phyloP scores from a whole-genome alignment of 2,797 vertebrate species.

The Anguilla obscura region DNA sequence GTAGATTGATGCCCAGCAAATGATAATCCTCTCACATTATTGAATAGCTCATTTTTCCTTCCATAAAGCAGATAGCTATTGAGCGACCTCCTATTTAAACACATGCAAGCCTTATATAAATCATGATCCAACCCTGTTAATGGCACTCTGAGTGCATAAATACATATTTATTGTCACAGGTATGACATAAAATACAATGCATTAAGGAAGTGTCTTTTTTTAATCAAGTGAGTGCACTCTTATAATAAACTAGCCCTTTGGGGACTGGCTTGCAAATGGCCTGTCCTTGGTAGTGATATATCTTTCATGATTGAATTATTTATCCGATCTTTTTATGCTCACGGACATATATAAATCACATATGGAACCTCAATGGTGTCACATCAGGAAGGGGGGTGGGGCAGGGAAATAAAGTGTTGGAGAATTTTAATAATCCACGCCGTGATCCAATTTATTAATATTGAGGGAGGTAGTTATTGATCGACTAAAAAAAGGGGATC shows the following conservation, averaged over 20 bases:
- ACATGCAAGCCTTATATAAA: background rate
- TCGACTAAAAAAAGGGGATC: no score
- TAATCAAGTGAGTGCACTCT: conserved; percentile 29
- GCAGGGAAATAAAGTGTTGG: conserved; percentile 34
- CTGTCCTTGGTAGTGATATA: conserved; percentile 48
- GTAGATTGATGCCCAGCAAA: background rate
- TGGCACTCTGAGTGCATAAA: background rate
- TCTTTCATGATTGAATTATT: conserved; percentile 45
- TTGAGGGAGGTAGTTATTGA: conserved; percentile 5
- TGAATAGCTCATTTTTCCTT: background rate
- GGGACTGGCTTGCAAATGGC: conserved; percentile 13
- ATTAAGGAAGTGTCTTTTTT: conserved; percentile 27
- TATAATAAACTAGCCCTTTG: conserved; percentile 27
- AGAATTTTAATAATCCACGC: conserved; percentile 2
- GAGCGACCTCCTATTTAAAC: background rate
- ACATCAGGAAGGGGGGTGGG: conserved; percentile 3
- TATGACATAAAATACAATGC: conserved; percentile 22
- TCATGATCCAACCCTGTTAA: background rate
- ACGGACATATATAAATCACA: conserved; percentile 49
- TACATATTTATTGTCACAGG: conserved; percentile 7
- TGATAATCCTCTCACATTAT: background rate
- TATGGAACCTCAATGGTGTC: conserved; percentile 39
- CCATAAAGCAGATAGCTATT: background rate
- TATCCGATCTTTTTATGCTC: conserved; percentile 44
- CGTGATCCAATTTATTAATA: background rate